Evolutionary conservation across 2,113 vertebrate species (phyloP).

Genomic region (Salvelinus alpinus): DNA sequence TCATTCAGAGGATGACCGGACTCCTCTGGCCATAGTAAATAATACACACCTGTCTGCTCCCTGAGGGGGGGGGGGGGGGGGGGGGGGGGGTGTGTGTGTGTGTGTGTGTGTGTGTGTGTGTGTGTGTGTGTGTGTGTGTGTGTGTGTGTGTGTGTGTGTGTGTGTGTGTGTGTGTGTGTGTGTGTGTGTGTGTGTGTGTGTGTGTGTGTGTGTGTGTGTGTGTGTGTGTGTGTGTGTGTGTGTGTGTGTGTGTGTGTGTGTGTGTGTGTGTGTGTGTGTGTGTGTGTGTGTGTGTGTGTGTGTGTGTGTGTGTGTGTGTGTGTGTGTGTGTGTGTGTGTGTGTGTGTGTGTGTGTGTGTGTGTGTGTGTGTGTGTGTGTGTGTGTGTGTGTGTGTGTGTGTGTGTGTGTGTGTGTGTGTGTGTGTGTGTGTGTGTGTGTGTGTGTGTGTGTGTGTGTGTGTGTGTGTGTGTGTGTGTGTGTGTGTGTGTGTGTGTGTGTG

Average conservation of each 20-base stretch:
- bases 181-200: neutral
- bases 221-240: too few species aligned
- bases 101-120: neutral
- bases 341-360: too few species aligned
- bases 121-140: neutral
- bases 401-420: too few species aligned
- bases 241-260: neutral
- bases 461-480: neutral
- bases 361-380: neutral
- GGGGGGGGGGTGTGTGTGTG: too few species aligned
- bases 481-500: too few species aligned
- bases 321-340: too few species aligned
- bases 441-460: neutral
- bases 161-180: too few species aligned
- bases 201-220: neutral
- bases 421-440: neutral
- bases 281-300: neutral
- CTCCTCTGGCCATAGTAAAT: constrained; percentile 43
- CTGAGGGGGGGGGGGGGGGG: too few species aligned
- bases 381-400: too few species aligned
- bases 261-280: neutral
- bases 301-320: too few species aligned
- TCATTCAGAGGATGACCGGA: constrained; percentile 28
- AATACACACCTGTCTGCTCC: constrained; percentile 33
- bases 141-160: too few species aligned